Percentiles rank a stretch among this genome's conserved stretches.
Conservation (phyloP, 23 tunicate species). For the Phallusia fumigata region DNA sequence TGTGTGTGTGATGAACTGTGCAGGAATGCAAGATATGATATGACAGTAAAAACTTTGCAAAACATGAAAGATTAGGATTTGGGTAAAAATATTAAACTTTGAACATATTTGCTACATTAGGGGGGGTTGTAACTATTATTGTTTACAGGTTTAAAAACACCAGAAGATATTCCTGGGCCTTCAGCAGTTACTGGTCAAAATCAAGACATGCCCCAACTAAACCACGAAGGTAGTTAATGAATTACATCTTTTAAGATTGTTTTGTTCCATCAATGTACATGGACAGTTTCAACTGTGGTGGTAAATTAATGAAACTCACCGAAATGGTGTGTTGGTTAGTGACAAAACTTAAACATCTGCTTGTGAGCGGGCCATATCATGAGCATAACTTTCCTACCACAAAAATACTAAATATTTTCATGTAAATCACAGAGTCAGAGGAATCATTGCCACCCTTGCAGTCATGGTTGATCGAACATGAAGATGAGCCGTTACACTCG, state of each 20-base stretch:
- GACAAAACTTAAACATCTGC: no score
- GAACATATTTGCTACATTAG: no score
- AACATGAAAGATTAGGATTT: background rate
- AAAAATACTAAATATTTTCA: background rate
- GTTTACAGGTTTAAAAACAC: constrained; percentile 9
- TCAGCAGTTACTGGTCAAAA: background rate
- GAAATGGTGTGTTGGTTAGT: no score
- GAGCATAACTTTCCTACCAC: background rate
- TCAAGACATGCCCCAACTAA: background rate
- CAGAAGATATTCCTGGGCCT: background rate
- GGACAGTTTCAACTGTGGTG: no score
- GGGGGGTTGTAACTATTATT: background rate
- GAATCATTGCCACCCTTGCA: background rate
- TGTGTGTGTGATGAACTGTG: no score
- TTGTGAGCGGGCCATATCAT: no score
- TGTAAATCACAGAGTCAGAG: background rate
- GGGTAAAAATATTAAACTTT: background rate
- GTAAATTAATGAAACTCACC: no score
- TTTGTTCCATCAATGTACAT: no score
- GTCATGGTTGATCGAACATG: background rate
- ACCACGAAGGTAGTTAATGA: background rate
- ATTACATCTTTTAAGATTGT: background rate
- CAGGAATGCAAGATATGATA: no score
- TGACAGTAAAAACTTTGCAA: no score
- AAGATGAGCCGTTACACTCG: constrained; percentile 14